Conservation (phyloP, 2,888 invertebrate genomes). For the Microctonus hyperodae region DNA sequence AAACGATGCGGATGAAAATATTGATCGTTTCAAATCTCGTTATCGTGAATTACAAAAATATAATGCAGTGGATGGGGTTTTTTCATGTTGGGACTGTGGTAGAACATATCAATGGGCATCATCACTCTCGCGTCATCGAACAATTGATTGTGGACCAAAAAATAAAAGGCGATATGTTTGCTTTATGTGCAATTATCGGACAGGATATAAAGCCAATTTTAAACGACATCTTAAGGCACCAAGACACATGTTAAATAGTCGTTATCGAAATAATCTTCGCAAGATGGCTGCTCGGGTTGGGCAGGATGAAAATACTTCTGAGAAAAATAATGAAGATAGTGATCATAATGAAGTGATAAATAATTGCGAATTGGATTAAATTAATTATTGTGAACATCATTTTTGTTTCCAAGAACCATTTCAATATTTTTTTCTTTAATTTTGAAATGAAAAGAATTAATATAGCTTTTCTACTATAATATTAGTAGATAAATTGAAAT, state of each 20-base stretch:
- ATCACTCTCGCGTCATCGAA: constrained; percentile 40
- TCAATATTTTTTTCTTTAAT: too few species aligned
- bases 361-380: too few species aligned
- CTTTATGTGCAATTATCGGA: constrained; percentile 33
- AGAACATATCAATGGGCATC: constrained; percentile 39
- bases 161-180: constrained; percentile 37
- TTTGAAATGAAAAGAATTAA: too few species aligned
- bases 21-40: constrained; percentile 29
- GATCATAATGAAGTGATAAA: too few species aligned
- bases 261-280: constrained; percentile 7
- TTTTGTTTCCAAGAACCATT: too few species aligned
- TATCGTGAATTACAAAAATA: constrained; percentile 36
- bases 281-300: background rate
- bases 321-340: constrained; percentile 20
- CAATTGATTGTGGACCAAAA: constrained; percentile 38
- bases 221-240: constrained; percentile 37
- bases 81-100: constrained; percentile 39
- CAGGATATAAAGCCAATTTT: constrained; percentile 38
- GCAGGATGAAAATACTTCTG: constrained; percentile 1
- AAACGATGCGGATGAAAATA: too few species aligned
- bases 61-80: constrained; percentile 30
- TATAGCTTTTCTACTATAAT: too few species aligned
- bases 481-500: too few species aligned
- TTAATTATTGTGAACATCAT: too few species aligned
- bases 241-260: constrained; percentile 33